A percentile compares a stretch with the other conserved stretches of the same genome.
phyloP scores from a whole-genome alignment of 1,140 invertebrate species.

The Drosophila fuyamai region DNA sequence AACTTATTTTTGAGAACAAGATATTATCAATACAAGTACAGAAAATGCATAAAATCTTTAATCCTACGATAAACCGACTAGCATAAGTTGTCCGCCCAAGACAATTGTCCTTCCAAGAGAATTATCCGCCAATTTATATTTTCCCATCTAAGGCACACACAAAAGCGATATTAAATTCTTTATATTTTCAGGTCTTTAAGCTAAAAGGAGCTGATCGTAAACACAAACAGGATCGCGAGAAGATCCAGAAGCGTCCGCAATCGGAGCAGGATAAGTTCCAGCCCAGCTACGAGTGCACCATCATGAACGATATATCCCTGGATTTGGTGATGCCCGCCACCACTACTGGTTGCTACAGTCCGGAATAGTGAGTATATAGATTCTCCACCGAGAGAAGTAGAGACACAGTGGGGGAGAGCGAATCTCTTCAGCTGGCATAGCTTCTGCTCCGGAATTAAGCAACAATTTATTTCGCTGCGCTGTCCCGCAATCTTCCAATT shows the following conservation, averaged over 20 bases:
- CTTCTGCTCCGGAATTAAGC: constrained; percentile 14
- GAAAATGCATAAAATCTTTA: no score
- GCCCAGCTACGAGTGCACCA: constrained; percentile 97
- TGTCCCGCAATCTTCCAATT: constrained; percentile 33
- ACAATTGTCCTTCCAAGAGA: neutral
- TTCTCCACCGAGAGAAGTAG: neutral
- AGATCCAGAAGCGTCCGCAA: constrained; percentile 94
- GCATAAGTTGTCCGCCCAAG: no score
- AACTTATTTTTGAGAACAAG: no score
- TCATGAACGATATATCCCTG: constrained; percentile 92
- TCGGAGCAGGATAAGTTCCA: constrained; percentile 97
- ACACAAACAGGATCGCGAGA: constrained; percentile 98
- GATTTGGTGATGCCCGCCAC: constrained; percentile 66
- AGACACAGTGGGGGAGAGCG: neutral
- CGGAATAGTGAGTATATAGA: constrained; percentile 80
- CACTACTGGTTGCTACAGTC: constrained; percentile 77
- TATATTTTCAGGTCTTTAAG: constrained; percentile 88
- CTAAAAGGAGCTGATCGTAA: constrained; percentile 98
- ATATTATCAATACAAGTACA: no score
- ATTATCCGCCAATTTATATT: neutral
- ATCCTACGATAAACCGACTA: no score
- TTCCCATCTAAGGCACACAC: neutral
- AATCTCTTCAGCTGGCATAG: constrained; percentile 1
- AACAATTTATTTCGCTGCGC: constrained; percentile 32
- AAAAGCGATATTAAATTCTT: neutral